These are phyloP conservation scores for Lomographa bimaculata DNA, from an alignment of 2,888 invertebrate genomes.

Conservation along the genomic window DNA sequence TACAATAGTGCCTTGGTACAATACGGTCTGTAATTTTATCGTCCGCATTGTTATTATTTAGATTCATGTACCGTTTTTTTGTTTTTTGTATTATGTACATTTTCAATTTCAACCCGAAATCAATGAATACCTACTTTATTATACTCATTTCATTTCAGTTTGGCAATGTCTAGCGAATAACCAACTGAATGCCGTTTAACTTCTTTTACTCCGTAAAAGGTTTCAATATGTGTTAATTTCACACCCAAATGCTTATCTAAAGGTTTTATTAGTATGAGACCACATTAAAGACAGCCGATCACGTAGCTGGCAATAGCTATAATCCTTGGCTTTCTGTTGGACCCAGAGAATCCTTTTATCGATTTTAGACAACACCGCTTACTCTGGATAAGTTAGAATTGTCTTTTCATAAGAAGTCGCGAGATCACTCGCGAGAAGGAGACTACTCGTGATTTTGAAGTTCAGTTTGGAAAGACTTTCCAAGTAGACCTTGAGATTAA, in stretches of 20 bases:
- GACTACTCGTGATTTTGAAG: too few species aligned
- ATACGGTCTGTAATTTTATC: too few species aligned
- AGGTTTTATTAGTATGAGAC: slow-evolving; percentile 37
- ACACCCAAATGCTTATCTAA: slow-evolving; percentile 37
- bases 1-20: too few species aligned
- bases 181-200: slow-evolving; percentile 2
- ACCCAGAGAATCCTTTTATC: slow-evolving; percentile 36
- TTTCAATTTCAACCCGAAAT: too few species aligned
- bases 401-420: slow-evolving; percentile 13
- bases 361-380: slow-evolving; percentile 19
- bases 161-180: slow-evolving; percentile 1
- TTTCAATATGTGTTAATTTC: slow-evolving; percentile 28
- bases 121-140: too few species aligned
- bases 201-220: slow-evolving; percentile 22
- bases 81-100: too few species aligned
- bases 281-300: slow-evolving; percentile 51
- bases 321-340: slow-evolving; percentile 35
- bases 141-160: too few species aligned
- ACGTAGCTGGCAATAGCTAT: slow-evolving; percentile 48
- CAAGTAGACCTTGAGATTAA: too few species aligned
- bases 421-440: background rate
- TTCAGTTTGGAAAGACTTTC: too few species aligned
- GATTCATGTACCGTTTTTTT: too few species aligned
- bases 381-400: slow-evolving; percentile 15
- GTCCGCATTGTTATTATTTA: too few species aligned